Evolutionary conservation across 1,140 invertebrate species (phyloP).

Genomic region (Tetragonula clypearis): DNA sequence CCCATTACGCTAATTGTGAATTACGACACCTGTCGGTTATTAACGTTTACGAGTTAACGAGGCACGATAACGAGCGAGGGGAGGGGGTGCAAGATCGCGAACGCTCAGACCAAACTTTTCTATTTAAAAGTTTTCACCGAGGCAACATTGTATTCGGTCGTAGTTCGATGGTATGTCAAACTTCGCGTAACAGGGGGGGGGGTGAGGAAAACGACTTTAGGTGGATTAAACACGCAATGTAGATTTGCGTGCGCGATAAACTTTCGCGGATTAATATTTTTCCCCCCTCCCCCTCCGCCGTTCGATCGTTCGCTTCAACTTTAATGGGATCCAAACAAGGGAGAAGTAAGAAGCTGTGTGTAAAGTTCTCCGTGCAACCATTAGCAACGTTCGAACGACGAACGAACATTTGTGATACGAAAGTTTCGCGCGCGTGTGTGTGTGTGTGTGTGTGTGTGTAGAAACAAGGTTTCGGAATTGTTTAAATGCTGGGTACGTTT

Average conservation of each 20-base stretch:
- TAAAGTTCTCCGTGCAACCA: not conserved
- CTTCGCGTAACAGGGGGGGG: not conserved
- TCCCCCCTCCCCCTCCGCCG: not conserved
- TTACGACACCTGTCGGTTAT: slow-evolving; percentile 58
- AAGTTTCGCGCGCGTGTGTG: too few relatives aligned
- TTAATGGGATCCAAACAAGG: slow-evolving; percentile 30
- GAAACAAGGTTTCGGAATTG: not conserved
- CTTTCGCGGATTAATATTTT: slow-evolving; percentile 44
- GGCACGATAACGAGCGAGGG: slow-evolving; percentile 45
- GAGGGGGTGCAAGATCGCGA: slow-evolving; percentile 25
- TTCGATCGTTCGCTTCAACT: slow-evolving; percentile 36
- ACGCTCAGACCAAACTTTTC: slow-evolving; percentile 51
- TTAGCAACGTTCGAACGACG: too few relatives aligned
- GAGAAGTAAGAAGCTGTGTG: not conserved
- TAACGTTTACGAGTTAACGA: slow-evolving; percentile 61
- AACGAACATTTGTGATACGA: too few relatives aligned
- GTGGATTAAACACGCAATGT: slow-evolving; percentile 50
- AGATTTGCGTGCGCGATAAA: slow-evolving; percentile 57
- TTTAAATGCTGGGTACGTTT: not conserved
- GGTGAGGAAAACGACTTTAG: slow-evolving; percentile 4
- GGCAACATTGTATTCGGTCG: slow-evolving; percentile 25
- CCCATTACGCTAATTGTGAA: slow-evolving; percentile 56
- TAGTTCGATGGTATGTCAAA: slow-evolving; percentile 39
- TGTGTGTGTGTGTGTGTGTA: not conserved
- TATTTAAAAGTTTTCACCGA: slow-evolving; percentile 63